phyloP scores from a whole-genome alignment of 2,113 vertebrate species.

The Macquaria australasica region DNA sequence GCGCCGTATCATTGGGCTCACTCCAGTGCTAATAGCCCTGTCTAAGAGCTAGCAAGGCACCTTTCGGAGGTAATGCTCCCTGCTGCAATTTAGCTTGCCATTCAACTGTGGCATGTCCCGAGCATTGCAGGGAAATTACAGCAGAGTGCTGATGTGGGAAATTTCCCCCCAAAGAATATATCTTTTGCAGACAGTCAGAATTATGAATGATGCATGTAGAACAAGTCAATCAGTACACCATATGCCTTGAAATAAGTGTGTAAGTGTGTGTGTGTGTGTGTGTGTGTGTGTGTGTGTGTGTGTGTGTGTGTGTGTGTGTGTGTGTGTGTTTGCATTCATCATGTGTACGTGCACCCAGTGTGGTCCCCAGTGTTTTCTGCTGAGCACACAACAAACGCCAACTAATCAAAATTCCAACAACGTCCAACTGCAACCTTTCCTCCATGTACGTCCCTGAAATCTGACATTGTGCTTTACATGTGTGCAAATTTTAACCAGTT shows the following conservation, averaged over 20 bases:
- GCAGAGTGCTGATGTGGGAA: slow-evolving; percentile 71
- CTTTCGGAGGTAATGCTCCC: slow-evolving; percentile 76
- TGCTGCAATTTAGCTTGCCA: slow-evolving; percentile 73
- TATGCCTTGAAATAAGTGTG: slow-evolving; percentile 45
- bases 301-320: slow-evolving; percentile 14
- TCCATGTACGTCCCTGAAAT: slow-evolving; percentile 40
- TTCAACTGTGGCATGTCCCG: slow-evolving; percentile 72
- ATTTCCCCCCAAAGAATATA: slow-evolving; percentile 65
- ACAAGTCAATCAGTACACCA: slow-evolving; percentile 66
- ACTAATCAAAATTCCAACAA: slow-evolving; percentile 63
- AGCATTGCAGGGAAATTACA: slow-evolving; percentile 76
- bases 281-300: not conserved
- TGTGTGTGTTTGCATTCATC: slow-evolving; percentile 27
- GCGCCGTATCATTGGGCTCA: slow-evolving; percentile 71
- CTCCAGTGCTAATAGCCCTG: slow-evolving; percentile 78
- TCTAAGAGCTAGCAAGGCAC: slow-evolving; percentile 71
- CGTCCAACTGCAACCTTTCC: slow-evolving; percentile 43
- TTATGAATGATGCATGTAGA: slow-evolving; percentile 78
- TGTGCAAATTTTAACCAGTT: slow-evolving; percentile 53
- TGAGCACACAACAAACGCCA: slow-evolving; percentile 67
- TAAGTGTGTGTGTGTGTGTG: not conserved
- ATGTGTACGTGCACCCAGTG: not conserved
- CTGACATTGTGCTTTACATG: slow-evolving; percentile 44
- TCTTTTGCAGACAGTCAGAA: slow-evolving; percentile 69
- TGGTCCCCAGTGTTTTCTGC: slow-evolving; percentile 62